Base-by-base conservation (phyloP, 1,140 invertebrate species). In the Platyscapa corneri region DNA sequence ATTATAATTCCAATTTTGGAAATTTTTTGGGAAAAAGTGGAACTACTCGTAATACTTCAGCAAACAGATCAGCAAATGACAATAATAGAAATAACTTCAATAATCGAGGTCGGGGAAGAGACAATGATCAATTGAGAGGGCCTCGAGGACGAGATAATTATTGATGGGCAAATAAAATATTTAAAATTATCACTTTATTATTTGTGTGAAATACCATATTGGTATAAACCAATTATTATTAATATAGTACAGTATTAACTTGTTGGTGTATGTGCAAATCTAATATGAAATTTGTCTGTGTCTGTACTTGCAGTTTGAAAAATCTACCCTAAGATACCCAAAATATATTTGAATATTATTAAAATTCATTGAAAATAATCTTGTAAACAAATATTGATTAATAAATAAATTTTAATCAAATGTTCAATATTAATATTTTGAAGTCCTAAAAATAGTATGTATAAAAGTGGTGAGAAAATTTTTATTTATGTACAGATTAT, bases 31-130 rank as follows among this genome's bases (percentile, higher is more conserved):
- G 82, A 42, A 92, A 92, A 81, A 90, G 90, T 78, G 89, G 90
- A 42, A 89, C 90, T 16, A 90, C 89, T n/a, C 90, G 90, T 0
- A 91, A 89, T 87, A 88, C 90, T 78, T 86, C 89, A 1, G 90
- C 90, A 87, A 90, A 88, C 65, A 88, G 92, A 14, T 86, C 87
- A 12, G 60, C 88, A 39, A 92, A 90, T 67, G 90, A 91, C 72
- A 92, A 90, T 87, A 89, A 90, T 46, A 67, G 91, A 74, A 90
- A 88, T n/a, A 90, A 90, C 74, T 92, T 90, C 27, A 90, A 88
- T 32, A 91, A 90, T 87, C 89, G 92, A 8, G 91, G 90, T 18
- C 89, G 92, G 83, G 91, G 91, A 65, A 88, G 91, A n/a, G 92
- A 92, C 30, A 89, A 89, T 20, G 91, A 92, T 81, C 88, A 87